These are phyloP conservation scores for Gastrophryne carolinensis DNA, from an alignment of 2,797 vertebrate species.

Conservation along the genomic window DNA sequence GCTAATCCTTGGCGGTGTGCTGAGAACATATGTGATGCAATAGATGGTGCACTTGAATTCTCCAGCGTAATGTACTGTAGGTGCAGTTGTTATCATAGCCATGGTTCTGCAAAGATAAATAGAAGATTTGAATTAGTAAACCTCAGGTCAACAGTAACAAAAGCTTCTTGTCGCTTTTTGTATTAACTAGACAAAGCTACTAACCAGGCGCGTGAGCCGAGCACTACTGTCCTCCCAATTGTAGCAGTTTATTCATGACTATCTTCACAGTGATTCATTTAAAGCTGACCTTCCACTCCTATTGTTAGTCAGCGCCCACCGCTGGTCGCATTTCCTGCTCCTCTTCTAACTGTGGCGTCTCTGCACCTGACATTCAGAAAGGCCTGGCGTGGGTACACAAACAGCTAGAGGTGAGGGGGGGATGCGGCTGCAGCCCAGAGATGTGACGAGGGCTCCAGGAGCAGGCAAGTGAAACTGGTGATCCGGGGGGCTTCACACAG, in stretches of 20 bases:
- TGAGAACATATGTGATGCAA: neutral
- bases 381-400: too few species aligned
- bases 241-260: neutral
- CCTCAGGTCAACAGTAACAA: neutral
- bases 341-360: too few species aligned
- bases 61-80: neutral
- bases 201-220: neutral
- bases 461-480: too few species aligned
- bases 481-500: too few species aligned
- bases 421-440: too few species aligned
- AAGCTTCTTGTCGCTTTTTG: neutral
- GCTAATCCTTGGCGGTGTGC: neutral
- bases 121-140: neutral
- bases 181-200: neutral
- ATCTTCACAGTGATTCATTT: neutral
- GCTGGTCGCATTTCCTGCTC: too few species aligned
- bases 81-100: neutral
- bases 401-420: too few species aligned
- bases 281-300: neutral
- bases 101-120: slow-evolving; percentile 6
- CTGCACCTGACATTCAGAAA: too few species aligned
- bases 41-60: too few species aligned
- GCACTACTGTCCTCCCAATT: neutral
- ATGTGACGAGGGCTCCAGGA: too few species aligned
- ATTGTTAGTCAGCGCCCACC: too few species aligned